Percentiles rank a stretch among this genome's conserved stretches.
phyloP scores from a whole-genome alignment of 2,113 vertebrate genomes.

The Rhinichthys klamathensis region DNA sequence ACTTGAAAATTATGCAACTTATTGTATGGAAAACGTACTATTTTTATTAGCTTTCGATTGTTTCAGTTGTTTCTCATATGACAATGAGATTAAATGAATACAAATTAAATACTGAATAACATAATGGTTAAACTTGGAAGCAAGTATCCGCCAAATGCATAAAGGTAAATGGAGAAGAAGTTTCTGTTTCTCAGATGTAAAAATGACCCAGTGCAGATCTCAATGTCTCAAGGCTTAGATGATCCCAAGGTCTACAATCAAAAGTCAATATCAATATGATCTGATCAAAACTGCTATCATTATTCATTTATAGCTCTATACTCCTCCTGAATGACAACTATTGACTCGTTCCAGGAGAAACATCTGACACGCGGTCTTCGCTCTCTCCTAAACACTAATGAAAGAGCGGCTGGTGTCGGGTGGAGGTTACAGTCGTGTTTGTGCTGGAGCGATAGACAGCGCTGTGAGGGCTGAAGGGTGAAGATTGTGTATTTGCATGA shows the following conservation, averaged over 20 bases:
- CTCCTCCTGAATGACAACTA: not conserved
- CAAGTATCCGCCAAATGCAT: not conserved
- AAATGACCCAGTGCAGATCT: not conserved
- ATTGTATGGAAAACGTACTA: not conserved
- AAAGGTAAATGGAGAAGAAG: not conserved
- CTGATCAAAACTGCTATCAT: not conserved
- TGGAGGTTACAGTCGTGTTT: not conserved
- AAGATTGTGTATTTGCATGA: constrained; percentile 21
- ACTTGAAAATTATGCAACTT: not conserved
- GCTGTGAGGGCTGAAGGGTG: not conserved
- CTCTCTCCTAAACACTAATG: no score
- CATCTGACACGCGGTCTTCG: not conserved
- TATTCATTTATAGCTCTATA: not conserved
- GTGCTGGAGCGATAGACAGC: not conserved
- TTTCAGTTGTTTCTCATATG: not conserved
- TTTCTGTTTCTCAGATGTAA: not conserved
- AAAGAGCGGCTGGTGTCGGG: not conserved
- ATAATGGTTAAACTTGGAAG: not conserved
- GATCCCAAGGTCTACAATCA: not conserved
- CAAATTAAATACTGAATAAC: not conserved
- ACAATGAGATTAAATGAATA: not conserved
- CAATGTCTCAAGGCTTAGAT: not conserved
- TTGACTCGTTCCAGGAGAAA: not conserved
- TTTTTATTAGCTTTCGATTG: not conserved
- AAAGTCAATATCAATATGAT: not conserved